Percentiles rank a stretch among this genome's conserved stretches.
These are phyloP conservation scores for Lagodon rhomboides DNA, from an alignment of 2,797 vertebrate species.

Conservation along the genomic window DNA sequence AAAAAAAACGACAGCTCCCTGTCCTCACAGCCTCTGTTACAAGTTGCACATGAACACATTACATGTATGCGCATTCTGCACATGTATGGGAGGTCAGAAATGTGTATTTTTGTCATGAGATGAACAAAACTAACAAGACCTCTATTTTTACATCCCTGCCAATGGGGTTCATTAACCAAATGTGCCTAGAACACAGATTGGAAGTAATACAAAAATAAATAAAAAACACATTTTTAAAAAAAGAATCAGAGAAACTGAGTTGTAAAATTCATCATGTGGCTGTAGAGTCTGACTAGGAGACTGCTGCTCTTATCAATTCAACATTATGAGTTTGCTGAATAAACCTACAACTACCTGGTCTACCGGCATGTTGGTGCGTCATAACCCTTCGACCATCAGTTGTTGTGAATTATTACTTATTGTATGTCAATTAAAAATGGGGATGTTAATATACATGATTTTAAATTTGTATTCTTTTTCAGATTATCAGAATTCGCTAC, in stretches of 20 bases:
- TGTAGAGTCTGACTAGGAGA: background rate
- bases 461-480: too few relatives aligned
- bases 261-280: background rate
- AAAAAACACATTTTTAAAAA: background rate
- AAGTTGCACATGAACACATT: background rate
- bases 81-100: background rate
- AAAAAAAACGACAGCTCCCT: conserved; percentile 6
- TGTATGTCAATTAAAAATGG: too few relatives aligned
- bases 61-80: background rate
- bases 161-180: background rate
- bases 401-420: too few relatives aligned
- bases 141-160: background rate
- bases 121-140: background rate
- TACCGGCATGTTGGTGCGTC: background rate
- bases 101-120: background rate
- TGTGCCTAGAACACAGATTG: background rate
- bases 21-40: background rate
- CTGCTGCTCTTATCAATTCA: background rate
- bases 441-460: too few relatives aligned
- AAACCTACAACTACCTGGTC: background rate
- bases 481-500: too few relatives aligned
- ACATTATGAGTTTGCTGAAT: background rate
- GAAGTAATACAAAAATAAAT: background rate
- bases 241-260: background rate
- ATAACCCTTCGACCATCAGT: too few relatives aligned